These are phyloP conservation scores for Xestia c-nigrum DNA, from an alignment of 2,888 invertebrate genomes.

Conservation along the genomic window DNA sequence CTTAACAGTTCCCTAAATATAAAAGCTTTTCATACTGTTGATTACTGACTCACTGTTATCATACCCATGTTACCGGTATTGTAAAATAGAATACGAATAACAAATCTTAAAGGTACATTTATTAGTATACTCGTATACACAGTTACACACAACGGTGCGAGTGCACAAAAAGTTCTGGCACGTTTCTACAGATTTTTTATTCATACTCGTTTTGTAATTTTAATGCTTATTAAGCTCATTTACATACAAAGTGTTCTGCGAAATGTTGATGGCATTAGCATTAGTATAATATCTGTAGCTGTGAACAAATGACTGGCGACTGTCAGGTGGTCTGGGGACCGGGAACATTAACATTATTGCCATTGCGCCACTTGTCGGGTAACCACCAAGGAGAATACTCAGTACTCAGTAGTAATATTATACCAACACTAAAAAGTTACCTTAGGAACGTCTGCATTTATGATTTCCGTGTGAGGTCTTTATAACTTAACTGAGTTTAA, in stretches of 20 bases:
- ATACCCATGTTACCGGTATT: constrained; percentile 16
- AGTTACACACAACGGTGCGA: constrained; percentile 50
- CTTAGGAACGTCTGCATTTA: constrained; percentile 7
- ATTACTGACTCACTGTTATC: constrained; percentile 13
- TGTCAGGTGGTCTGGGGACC: constrained; percentile 64
- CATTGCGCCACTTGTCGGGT: constrained; percentile 46
- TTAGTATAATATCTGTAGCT: constrained; percentile 67
- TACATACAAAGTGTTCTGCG: constrained; percentile 86
- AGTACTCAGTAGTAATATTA: constrained; percentile 36
- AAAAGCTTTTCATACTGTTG: constrained; percentile 19
- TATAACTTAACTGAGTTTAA: constrained; percentile 27
- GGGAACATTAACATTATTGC: constrained; percentile 50
- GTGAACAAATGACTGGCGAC: constrained; percentile 60
- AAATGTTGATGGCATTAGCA: constrained; percentile 78
- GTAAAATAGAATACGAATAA: constrained; percentile 23
- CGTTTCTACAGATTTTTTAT: constrained; percentile 69
- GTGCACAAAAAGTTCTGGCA: constrained; percentile 72
- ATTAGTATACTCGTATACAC: constrained; percentile 19
- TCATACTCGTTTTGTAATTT: constrained; percentile 69
- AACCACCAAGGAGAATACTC: constrained; percentile 32
- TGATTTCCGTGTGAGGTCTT: constrained; percentile 20
- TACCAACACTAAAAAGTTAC: constrained; percentile 20
- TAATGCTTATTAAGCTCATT: constrained; percentile 82
- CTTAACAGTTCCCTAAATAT: neutral
- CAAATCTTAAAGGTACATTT: constrained; percentile 16